These are phyloP conservation scores for Mycalesis mineus DNA, from an alignment of 2,888 invertebrate species.

Conservation along the genomic window DNA sequence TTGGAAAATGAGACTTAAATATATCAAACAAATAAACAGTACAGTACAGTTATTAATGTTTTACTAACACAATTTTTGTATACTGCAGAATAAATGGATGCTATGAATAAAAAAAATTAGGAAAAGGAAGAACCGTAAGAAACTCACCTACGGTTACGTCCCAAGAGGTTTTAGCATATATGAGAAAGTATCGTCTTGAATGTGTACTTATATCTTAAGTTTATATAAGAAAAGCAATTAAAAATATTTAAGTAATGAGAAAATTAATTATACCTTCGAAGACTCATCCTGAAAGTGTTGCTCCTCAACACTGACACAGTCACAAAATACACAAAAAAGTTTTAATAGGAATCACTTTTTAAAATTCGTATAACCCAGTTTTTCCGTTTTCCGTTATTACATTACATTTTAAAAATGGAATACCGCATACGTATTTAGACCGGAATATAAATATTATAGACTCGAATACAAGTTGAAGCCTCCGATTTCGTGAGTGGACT, in stretches of 20 bases:
- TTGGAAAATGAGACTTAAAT: no score
- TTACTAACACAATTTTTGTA: no score
- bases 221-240: no score
- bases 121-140: no score
- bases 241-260: no score
- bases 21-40: no score
- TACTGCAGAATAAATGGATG: no score
- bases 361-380: background rate
- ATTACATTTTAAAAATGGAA: constrained; percentile 25
- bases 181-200: background rate
- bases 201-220: no score
- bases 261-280: constrained; percentile 30
- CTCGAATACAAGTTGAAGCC: constrained; percentile 39
- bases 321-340: constrained; percentile 2
- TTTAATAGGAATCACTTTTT: background rate
- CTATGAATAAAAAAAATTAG: no score
- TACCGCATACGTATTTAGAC: constrained; percentile 22
- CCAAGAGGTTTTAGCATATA: no score
- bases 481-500: constrained; percentile 44
- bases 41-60: no score
- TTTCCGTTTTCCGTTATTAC: constrained; percentile 9
- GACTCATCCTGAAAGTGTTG: constrained; percentile 30
- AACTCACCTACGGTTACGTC: no score
- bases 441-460: constrained; percentile 22
- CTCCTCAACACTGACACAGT: background rate